Evolutionary conservation across 1,140 invertebrate genomes (phyloP).

Genomic region (Solen grandis): DNA sequence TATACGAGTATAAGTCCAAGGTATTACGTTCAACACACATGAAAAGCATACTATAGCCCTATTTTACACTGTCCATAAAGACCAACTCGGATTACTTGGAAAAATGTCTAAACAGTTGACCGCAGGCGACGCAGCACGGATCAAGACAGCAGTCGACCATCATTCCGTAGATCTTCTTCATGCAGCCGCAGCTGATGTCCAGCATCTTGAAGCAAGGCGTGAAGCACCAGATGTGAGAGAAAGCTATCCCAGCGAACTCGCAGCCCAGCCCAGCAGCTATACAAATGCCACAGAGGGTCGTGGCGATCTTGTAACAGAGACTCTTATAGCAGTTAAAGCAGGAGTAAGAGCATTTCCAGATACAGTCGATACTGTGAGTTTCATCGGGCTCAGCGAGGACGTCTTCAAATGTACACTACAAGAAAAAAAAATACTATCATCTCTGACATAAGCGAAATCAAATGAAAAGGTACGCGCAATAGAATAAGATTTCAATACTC

Average conservation of each 20-base stretch:
- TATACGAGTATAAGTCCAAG: too few relatives aligned
- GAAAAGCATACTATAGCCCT: too few relatives aligned
- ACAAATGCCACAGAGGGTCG: conserved; percentile 86
- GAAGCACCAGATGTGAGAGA: conserved; percentile 82
- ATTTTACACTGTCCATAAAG: too few relatives aligned
- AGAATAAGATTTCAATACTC: too few relatives aligned
- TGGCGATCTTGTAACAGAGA: conserved; percentile 87
- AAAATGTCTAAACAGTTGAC: conserved; percentile 63
- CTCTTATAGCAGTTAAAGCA: conserved; percentile 87
- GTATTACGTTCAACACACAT: too few relatives aligned
- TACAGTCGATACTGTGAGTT: conserved; percentile 87
- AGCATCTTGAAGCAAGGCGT: conserved; percentile 68
- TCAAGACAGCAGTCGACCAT: conserved; percentile 79
- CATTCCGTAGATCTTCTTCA: conserved; percentile 83
- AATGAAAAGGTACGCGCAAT: too few relatives aligned
- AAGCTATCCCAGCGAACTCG: conserved; percentile 88
- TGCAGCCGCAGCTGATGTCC: conserved; percentile 85
- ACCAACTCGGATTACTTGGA: conserved; percentile 61
- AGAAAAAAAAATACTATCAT: too few relatives aligned
- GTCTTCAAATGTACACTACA: conserved; percentile 85
- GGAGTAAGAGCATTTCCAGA: conserved; percentile 87
- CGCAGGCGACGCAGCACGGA: conserved; percentile 65
- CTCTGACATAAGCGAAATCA: too few relatives aligned
- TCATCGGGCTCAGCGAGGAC: conserved; percentile 89
- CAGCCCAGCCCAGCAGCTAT: conserved; percentile 87